These are phyloP conservation scores for Copsychus sechellarum DNA, from an alignment of 2,113 vertebrate species.

Conservation along the genomic window DNA sequence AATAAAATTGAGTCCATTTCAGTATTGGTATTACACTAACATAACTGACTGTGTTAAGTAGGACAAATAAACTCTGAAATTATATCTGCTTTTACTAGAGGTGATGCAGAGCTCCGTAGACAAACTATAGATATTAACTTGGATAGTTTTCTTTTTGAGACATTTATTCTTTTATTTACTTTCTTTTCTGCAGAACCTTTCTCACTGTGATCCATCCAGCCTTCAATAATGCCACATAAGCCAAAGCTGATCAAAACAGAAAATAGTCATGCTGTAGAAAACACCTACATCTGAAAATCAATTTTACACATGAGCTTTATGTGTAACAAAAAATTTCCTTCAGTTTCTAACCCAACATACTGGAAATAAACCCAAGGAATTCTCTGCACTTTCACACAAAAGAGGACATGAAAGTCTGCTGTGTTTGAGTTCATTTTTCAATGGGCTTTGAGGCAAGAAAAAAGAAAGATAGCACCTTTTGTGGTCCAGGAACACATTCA, in stretches of 20 bases:
- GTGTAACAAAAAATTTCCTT: background rate
- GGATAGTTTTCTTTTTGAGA: background rate
- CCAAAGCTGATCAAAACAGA: background rate
- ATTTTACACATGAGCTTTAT: background rate
- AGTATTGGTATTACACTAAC: background rate
- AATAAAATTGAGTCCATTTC: conserved; percentile 27
- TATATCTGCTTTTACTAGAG: background rate
- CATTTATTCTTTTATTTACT: background rate
- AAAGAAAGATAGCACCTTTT: background rate
- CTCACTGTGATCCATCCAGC: background rate
- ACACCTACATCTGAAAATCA: background rate
- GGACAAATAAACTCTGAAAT: conserved; percentile 25
- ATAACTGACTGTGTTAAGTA: background rate
- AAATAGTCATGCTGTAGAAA: background rate
- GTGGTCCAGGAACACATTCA: background rate
- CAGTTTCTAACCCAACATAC: background rate
- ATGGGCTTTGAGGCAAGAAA: background rate
- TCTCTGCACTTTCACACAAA: background rate
- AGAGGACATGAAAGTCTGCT: background rate
- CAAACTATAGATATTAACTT: background rate
- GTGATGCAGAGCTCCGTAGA: background rate
- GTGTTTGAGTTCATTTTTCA: background rate
- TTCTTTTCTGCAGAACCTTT: background rate
- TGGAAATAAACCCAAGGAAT: background rate
- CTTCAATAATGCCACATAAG: background rate